Base-by-base conservation (phyloP, 1,140 invertebrate genomes). In the Drosophila insularis region DNA sequence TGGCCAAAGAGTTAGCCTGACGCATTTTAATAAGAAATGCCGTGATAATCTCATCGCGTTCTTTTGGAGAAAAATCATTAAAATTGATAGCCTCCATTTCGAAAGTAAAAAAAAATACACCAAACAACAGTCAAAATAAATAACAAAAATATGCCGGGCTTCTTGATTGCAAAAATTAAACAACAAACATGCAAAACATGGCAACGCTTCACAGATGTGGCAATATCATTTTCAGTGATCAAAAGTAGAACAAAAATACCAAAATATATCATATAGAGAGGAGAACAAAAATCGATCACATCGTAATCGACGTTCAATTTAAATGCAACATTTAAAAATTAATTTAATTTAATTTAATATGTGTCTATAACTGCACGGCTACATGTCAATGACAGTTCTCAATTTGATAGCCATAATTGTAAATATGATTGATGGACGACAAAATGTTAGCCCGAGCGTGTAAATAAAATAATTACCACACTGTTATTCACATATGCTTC, bases 31-130 rank as follows among this genome's bases (percentile, higher is more conserved):
- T 63, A 10, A 87, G 77, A 35, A 87, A 89, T 0, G 56, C 70
- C 8, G 58, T 74, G 11, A 87, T 87, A 6, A 87, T 87, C 11
- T 89, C 84, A 27, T 80, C 64, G 4, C 84, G 80, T 27, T 87
- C 84, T 7, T 46, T 74, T 13, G 17, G 31, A 4, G 84, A 60
- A 21, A 89, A 87, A 13, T 87, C 84, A 40, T 82, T 74, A 10
- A 87, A 87, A 63, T 87, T 80, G 7, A 87, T 80, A 1, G 63
- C 39, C 21, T 87, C 84, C 84, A 87, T 87, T 58, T 54, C 31
- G 17, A 35, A 4, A 50, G 8, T 19, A 13, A 50, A 21, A 50
- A 4, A 0, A 21, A 50, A 10, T 11, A 7, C 17, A 19, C 43
- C 17, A 21, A 21, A 17, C 3, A 50, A 50, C 17, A 50, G 19